Percentiles rank a stretch among this genome's conserved stretches.
These are phyloP conservation scores for Anastatus disparis DNA, from an alignment of 1,140 invertebrate species.

Conservation along the genomic window DNA sequence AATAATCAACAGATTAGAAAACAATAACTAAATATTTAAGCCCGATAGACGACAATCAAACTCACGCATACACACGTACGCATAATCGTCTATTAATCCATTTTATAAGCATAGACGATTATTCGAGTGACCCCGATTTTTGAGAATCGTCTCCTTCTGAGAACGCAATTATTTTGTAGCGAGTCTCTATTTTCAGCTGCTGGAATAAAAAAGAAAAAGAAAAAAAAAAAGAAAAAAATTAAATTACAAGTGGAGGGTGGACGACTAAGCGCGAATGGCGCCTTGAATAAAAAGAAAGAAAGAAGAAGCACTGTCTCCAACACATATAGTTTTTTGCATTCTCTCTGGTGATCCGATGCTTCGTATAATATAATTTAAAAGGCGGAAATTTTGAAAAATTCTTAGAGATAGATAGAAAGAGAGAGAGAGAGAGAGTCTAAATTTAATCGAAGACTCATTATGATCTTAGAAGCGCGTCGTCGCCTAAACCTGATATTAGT, in stretches of 20 bases:
- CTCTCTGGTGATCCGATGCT: conserved; percentile 22
- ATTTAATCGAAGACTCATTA: conserved; percentile 61
- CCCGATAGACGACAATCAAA: too few relatives aligned
- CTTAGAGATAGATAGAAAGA: neutral
- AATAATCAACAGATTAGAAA: too few relatives aligned
- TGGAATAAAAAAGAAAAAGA: too few relatives aligned
- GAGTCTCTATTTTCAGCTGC: neutral
- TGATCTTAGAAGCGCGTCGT: conserved; percentile 57
- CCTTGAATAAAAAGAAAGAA: neutral
- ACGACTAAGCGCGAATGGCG: neutral
- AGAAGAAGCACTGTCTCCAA: conserved; percentile 14
- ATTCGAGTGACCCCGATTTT: conserved; percentile 31
- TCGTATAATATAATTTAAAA: conserved; percentile 20
- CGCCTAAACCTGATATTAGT: conserved; percentile 60
- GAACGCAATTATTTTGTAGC: conserved; percentile 25
- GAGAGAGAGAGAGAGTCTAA: conserved; percentile 45
- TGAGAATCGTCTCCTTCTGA: conserved; percentile 20
- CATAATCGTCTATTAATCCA: too few relatives aligned
- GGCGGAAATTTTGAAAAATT: conserved; percentile 26
- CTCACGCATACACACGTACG: too few relatives aligned
- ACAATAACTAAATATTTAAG: too few relatives aligned
- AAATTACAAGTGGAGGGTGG: conserved; percentile 29
- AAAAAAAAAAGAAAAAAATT: conserved; percentile 10
- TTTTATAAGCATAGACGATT: neutral
- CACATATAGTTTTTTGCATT: neutral